Evolutionary conservation across 2,888 invertebrate genomes (phyloP).

Genomic region (Trachelus iudaicus): DNA sequence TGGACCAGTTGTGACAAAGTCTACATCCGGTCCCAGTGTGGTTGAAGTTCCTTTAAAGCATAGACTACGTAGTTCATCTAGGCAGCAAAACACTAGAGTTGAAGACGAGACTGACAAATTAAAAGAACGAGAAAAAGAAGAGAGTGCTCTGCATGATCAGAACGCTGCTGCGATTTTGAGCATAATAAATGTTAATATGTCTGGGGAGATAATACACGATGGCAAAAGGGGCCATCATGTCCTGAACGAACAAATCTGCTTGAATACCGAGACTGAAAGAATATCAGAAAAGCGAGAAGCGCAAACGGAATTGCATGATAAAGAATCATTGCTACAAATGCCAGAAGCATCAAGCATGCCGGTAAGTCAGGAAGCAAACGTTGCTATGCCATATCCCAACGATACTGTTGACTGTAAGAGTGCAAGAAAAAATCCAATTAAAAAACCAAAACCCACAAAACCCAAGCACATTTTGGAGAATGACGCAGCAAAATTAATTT

Average conservation of each 20-base stretch:
- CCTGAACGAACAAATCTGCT: background rate
- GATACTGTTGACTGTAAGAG: background rate
- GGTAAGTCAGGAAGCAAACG: slow-evolving; percentile 9
- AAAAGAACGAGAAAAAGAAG: slow-evolving; percentile 35
- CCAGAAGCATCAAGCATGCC: slow-evolving; percentile 1
- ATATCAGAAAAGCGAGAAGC: background rate
- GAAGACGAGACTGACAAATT: slow-evolving; percentile 36
- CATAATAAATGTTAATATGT: slow-evolving; percentile 58
- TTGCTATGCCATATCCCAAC: slow-evolving; percentile 5
- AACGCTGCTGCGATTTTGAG: slow-evolving; percentile 60
- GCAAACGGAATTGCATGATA: background rate
- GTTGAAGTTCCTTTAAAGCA: slow-evolving; percentile 53
- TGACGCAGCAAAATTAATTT: slow-evolving; percentile 16
- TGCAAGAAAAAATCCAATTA: slow-evolving; percentile 4
- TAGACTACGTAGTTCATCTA: slow-evolving; percentile 53
- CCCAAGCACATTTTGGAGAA: slow-evolving; percentile 17
- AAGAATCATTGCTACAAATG: background rate
- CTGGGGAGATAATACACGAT: slow-evolving; percentile 9
- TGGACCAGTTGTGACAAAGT: background rate
- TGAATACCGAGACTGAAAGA: background rate
- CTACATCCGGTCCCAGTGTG: background rate
- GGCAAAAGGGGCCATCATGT: background rate
- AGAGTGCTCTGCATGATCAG: slow-evolving; percentile 51
- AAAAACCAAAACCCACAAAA: slow-evolving; percentile 20
- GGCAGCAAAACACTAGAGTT: slow-evolving; percentile 39